Conservation (phyloP, 92 coral and sea anemone species). For the Siderastrea siderea region DNA sequence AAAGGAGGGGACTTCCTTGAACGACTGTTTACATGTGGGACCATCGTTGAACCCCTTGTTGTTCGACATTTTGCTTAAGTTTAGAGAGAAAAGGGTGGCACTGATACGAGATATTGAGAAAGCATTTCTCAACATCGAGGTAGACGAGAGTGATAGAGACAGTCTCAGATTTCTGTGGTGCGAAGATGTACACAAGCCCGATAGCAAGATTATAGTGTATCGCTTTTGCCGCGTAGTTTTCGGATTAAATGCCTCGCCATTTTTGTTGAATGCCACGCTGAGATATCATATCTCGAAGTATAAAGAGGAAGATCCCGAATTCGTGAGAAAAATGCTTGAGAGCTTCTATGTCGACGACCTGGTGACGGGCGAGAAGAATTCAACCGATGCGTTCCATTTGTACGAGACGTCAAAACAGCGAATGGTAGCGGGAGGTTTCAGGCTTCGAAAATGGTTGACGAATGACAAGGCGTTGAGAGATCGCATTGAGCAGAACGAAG, state of each 20-base stretch:
- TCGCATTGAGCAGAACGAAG: slow-evolving; percentile 13
- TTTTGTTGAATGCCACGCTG: slow-evolving; percentile 72
- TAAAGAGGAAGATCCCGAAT: slow-evolving; percentile 51
- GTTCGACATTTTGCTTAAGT: slow-evolving; percentile 51
- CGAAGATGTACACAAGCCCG: slow-evolving; percentile 23
- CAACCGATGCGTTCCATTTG: background rate
- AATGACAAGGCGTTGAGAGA: slow-evolving; percentile 4
- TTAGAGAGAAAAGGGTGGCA: slow-evolving; percentile 51
- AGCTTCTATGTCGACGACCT: slow-evolving; percentile 68
- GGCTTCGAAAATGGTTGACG: slow-evolving; percentile 53
- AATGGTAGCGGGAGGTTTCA: slow-evolving; percentile 54
- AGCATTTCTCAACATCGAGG: slow-evolving; percentile 57
- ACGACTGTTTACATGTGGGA: slow-evolving; percentile 74
- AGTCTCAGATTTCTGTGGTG: slow-evolving; percentile 68
- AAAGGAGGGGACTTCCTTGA: slow-evolving; percentile 32
- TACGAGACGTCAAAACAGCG: slow-evolving; percentile 19
- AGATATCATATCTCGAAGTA: slow-evolving; percentile 65
- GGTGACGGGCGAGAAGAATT: slow-evolving; percentile 57
- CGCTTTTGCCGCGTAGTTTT: slow-evolving; percentile 66
- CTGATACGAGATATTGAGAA: slow-evolving; percentile 56
- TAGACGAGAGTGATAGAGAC: slow-evolving; percentile 59
- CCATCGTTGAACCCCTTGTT: slow-evolving; percentile 63
- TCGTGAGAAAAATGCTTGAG: slow-evolving; percentile 56
- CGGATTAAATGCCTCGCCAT: slow-evolving; percentile 38
- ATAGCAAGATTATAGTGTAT: slow-evolving; percentile 30